phyloP scores from a whole-genome alignment of 2,888 invertebrate species.

The Galerucella nymphaeae region DNA sequence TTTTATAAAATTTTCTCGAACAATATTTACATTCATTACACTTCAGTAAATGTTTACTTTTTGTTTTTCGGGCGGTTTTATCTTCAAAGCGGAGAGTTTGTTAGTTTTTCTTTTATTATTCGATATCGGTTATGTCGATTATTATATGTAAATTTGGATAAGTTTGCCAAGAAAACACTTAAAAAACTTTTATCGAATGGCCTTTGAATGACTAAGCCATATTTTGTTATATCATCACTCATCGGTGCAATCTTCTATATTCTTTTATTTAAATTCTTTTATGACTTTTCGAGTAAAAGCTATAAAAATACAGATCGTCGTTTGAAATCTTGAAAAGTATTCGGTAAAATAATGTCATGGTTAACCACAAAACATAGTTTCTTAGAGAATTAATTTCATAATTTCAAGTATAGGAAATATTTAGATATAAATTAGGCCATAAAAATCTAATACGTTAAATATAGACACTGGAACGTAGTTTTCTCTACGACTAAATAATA shows the following conservation, averaged over 20 bases:
- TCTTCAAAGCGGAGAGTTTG: background rate
- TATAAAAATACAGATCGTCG: slow-evolving; percentile 16
- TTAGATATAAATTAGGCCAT: background rate
- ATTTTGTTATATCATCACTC: background rate
- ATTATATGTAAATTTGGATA: background rate
- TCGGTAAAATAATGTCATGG: slow-evolving; percentile 12
- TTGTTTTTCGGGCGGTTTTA: background rate
- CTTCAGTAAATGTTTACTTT: background rate
- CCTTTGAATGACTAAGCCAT: slow-evolving; percentile 5
- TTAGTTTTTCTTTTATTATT: background rate
- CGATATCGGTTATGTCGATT: background rate
- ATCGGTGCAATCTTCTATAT: background rate
- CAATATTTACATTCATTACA: background rate
- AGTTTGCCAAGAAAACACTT: slow-evolving; percentile 10
- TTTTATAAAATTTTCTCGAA: background rate
- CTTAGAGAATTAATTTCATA: background rate
- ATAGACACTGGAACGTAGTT: too few relatives aligned
- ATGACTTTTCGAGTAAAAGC: slow-evolving; percentile 14
- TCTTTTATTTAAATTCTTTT: slow-evolving; percentile 2
- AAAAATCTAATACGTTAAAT: background rate
- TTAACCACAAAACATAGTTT: slow-evolving; percentile 13
- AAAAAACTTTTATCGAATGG: slow-evolving; percentile 7
- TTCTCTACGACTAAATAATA: too few relatives aligned
- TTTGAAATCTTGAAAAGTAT: background rate
- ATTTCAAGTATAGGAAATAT: background rate